phyloP scores from a whole-genome alignment of 2,797 vertebrate genomes.

The Protosalanx chinensis region DNA sequence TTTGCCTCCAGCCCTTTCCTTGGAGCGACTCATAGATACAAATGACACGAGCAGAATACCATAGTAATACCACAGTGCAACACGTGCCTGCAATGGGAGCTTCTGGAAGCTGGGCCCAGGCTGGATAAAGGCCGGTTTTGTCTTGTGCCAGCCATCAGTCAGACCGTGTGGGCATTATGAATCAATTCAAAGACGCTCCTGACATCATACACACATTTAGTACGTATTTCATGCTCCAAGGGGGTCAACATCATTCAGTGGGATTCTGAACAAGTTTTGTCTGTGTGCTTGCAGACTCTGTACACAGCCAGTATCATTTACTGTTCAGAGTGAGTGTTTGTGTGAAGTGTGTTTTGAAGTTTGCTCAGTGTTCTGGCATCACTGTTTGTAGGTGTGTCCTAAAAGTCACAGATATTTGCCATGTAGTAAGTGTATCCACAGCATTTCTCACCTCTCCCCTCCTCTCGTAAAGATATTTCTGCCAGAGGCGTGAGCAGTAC shows the following conservation, averaged over 20 bases:
- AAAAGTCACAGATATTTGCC: too few species aligned
- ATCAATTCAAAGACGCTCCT: constrained; percentile 47
- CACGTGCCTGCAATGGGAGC: not conserved
- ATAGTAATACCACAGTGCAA: constrained; percentile 5
- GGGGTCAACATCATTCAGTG: constrained; percentile 64
- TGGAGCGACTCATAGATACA: not conserved
- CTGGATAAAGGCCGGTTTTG: constrained; percentile 48
- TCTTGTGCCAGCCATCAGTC: constrained; percentile 33
- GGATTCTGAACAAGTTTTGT: constrained; percentile 60
- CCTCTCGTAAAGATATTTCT: constrained; percentile 35
- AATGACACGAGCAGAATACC: not conserved
- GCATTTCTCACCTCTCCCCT: too few species aligned
- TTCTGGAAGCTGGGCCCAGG: not conserved
- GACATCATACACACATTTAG: constrained; percentile 60
- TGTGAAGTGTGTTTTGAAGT: constrained; percentile 8
- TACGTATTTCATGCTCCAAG: constrained; percentile 58
- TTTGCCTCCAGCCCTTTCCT: not conserved
- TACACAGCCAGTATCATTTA: not conserved
- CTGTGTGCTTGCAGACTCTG: constrained; percentile 52
- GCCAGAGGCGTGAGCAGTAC: constrained; percentile 54
- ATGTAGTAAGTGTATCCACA: too few species aligned
- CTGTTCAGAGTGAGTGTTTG: constrained; percentile 2
- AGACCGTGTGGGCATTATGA: constrained; percentile 58
- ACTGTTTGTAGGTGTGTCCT: not conserved
- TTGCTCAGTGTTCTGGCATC: not conserved